Evolutionary conservation across 2,888 invertebrate genomes (phyloP), one percentile per base, ranked within the genome.

Genomic region (Meghimatium bilineatum): DNA sequence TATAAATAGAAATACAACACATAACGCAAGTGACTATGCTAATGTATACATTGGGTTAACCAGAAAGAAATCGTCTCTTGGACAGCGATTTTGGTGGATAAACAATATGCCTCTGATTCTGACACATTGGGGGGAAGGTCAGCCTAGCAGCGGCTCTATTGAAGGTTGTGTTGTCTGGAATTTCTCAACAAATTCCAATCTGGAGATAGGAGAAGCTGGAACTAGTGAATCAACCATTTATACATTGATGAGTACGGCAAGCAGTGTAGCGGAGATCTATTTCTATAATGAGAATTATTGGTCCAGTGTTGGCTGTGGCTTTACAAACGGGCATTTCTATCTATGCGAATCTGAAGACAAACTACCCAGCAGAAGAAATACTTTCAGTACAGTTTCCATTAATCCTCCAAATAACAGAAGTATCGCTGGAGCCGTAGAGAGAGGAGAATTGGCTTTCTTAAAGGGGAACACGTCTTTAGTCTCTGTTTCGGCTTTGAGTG

Each of bases 21-120:
- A 66, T n/a, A n/a, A 63, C 8, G 34, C 63, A 63, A 63, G 44
- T 17, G 63, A 66, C 38, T 12, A 38, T 20, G 66, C 66, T 26
- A 77, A 77, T 29, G 80, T 80, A 0, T 80, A 71, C 32, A 69
- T 80, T n/a, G 80, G 80, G 17, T n/a, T 80, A 60, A 80, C 36
- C 0, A 80, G 71, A 36, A 80, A 56, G n/a, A 80, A 32, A 10
- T 67, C 32, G 12, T 71, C 71, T 34, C 60, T 80, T 69, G 80
- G 80, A 8, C 52, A 63, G 32, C 52, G 80, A 12, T 80, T 80
- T 80, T 29, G n/a, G 49, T 80, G 80, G 80, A 26, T 71, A 10
- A 80, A 80, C 69, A 60, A 26, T 10, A 69, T 52, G 69, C 80
- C 80, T 36, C 44, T 80, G 8, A 72, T 72, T 20, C 56, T 32